phyloP scores from a whole-genome alignment of 2,888 invertebrate genomes.

The Caenorhabditis angaria region DNA sequence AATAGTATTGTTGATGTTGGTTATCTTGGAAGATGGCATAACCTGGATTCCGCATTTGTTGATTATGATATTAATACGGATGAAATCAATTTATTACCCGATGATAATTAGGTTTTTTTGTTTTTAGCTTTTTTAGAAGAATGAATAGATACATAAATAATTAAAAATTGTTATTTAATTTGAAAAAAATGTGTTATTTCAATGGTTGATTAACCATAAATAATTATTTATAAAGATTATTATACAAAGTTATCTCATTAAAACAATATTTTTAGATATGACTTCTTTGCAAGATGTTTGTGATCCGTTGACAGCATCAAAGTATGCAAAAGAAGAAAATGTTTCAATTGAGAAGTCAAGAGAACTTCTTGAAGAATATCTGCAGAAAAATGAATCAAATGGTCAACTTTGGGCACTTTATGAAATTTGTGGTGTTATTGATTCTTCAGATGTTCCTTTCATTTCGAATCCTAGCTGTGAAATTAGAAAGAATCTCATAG shows the following conservation, averaged over 20 bases:
- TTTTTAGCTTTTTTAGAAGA: too few species aligned
- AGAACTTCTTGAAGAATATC: slow-evolving; percentile 22
- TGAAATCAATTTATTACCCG: slow-evolving; percentile 41
- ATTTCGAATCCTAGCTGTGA: slow-evolving; percentile 11
- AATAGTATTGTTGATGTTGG: slow-evolving; percentile 64
- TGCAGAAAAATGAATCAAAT: slow-evolving; percentile 17
- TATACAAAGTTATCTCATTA: not conserved
- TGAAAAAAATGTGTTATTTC: not conserved
- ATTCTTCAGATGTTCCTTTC: slow-evolving; percentile 9
- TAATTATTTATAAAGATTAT: too few species aligned
- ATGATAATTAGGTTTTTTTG: slow-evolving; percentile 12
- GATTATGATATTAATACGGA: slow-evolving; percentile 58
- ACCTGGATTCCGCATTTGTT: slow-evolving; percentile 52
- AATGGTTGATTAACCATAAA: not conserved
- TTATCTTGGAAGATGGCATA: slow-evolving; percentile 58
- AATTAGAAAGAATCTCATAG: slow-evolving; percentile 24
- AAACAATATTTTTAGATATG: slow-evolving; percentile 1
- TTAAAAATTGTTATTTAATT: not conserved
- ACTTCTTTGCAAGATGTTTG: slow-evolving; percentile 26
- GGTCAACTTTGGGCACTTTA: slow-evolving; percentile 33
- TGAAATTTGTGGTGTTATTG: slow-evolving; percentile 25
- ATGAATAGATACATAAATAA: not conserved
- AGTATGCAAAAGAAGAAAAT: slow-evolving; percentile 11
- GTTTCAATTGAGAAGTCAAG: slow-evolving; percentile 18
- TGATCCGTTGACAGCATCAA: slow-evolving; percentile 26